Conservation (phyloP, 2,888 invertebrate species). For the Laothoe populi region DNA sequence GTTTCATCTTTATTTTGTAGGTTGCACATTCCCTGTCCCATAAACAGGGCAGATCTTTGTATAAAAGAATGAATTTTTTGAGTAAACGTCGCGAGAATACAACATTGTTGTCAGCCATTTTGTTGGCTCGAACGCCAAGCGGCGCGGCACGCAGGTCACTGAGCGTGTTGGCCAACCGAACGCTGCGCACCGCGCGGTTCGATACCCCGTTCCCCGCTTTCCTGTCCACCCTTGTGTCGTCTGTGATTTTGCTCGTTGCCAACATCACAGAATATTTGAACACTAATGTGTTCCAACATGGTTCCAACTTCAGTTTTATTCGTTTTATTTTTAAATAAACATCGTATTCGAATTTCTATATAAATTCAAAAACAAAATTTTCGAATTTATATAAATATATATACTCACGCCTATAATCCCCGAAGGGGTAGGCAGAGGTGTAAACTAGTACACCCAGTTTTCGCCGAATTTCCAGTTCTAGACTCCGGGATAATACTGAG, state of each 20-base stretch:
- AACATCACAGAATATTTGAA: not conserved
- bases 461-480: too few relatives aligned
- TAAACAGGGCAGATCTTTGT: slow-evolving; percentile 63
- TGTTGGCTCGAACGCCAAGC: slow-evolving; percentile 58
- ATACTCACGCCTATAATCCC: too few relatives aligned
- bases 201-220: slow-evolving; percentile 29
- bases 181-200: slow-evolving; percentile 34
- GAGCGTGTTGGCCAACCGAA: slow-evolving; percentile 46
- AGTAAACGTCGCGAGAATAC: slow-evolving; percentile 68
- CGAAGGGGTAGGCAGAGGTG: too few relatives aligned
- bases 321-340: not conserved
- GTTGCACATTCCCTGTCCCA: slow-evolving; percentile 55
- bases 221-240: not conserved
- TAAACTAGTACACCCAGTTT: too few relatives aligned
- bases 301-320: not conserved
- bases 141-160: slow-evolving; percentile 72
- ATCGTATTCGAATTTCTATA: not conserved
- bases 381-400: too few relatives aligned
- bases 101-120: slow-evolving; percentile 57
- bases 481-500: too few relatives aligned
- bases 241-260: slow-evolving; percentile 13
- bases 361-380: not conserved
- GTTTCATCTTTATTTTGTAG: not conserved
- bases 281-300: not conserved
- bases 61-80: slow-evolving; percentile 62